Evolutionary conservation across 2,113 vertebrate species (phyloP).

Genomic region (Syrrhaptes paradoxus): DNA sequence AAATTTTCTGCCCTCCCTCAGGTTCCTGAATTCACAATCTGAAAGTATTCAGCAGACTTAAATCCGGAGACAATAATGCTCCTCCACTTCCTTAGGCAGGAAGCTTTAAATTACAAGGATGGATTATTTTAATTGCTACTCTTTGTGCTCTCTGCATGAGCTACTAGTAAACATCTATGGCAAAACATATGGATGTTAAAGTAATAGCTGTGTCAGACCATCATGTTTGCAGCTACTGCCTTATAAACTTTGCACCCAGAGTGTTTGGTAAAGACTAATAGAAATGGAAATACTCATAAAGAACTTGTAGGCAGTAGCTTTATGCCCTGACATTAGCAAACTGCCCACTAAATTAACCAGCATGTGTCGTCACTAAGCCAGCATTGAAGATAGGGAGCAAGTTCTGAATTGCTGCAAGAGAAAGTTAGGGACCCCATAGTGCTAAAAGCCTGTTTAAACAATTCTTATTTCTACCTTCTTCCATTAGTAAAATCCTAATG

Average conservation of each 20-base stretch:
- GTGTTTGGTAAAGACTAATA: neutral
- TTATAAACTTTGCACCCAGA: neutral
- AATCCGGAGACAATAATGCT: slow-evolving; percentile 52
- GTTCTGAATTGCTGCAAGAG: neutral
- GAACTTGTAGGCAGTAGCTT: neutral
- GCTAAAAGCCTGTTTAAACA: neutral
- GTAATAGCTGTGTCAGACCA: neutral
- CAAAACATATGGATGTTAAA: neutral
- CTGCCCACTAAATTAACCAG: neutral
- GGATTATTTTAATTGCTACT: slow-evolving; percentile 73
- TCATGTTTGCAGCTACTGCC: neutral
- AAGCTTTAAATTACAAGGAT: slow-evolving; percentile 78
- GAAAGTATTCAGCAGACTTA: slow-evolving; percentile 38
- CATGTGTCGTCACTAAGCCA: neutral
- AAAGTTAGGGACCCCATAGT: neutral
- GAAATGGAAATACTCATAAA: slow-evolving; percentile 1
- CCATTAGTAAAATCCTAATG: neutral
- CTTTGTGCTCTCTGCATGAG: slow-evolving; percentile 57
- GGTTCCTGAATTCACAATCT: slow-evolving; percentile 52
- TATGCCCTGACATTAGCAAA: neutral
- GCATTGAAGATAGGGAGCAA: neutral
- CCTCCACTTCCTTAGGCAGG: slow-evolving; percentile 70
- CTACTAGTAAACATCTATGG: slow-evolving; percentile 55
- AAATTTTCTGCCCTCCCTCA: slow-evolving; percentile 46
- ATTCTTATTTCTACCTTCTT: neutral